These are phyloP conservation scores for Indri indri DNA, from an alignment of 2,113 vertebrate species.

Conservation along the genomic window DNA sequence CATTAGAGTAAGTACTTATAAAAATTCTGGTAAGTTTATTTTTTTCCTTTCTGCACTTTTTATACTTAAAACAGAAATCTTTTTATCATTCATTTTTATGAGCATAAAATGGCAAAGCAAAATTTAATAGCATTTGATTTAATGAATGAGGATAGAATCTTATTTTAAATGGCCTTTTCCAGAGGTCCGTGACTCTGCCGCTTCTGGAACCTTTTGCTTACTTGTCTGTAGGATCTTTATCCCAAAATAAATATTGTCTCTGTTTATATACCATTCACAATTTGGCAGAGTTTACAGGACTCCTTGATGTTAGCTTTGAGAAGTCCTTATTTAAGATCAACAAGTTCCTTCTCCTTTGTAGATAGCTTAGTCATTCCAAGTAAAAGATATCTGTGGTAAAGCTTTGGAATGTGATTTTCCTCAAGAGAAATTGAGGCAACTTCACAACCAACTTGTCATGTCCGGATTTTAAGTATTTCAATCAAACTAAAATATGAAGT, in stretches of 20 bases:
- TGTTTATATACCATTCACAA: slow-evolving; percentile 65
- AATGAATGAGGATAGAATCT: slow-evolving; percentile 31
- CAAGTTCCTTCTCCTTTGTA: slow-evolving; percentile 47
- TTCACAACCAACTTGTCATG: slow-evolving; percentile 11
- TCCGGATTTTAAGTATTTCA: slow-evolving; percentile 28
- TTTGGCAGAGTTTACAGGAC: slow-evolving; percentile 62
- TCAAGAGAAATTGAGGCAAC: slow-evolving; percentile 26
- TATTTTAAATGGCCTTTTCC: slow-evolving; percentile 48
- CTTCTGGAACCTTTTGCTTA: slow-evolving; percentile 51
- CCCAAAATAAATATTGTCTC: slow-evolving; percentile 67
- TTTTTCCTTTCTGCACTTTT: background rate
- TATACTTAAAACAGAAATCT: slow-evolving; percentile 15
- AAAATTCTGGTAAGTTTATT: background rate
- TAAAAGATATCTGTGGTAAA: slow-evolving; percentile 53
- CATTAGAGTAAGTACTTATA: background rate
- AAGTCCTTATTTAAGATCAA: slow-evolving; percentile 53
- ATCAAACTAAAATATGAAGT: slow-evolving; percentile 40
- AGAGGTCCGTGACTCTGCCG: slow-evolving; percentile 13
- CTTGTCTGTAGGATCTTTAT: slow-evolving; percentile 51
- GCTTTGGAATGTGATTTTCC: slow-evolving; percentile 46
- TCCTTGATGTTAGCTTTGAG: slow-evolving; percentile 62
- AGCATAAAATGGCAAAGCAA: slow-evolving; percentile 37
- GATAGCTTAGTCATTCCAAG: background rate
- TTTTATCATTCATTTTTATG: slow-evolving; percentile 10
- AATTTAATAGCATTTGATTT: slow-evolving; percentile 44